Evolutionary conservation across 2,888 invertebrate species (phyloP).

Genomic region (Iselma pallidipennis): DNA sequence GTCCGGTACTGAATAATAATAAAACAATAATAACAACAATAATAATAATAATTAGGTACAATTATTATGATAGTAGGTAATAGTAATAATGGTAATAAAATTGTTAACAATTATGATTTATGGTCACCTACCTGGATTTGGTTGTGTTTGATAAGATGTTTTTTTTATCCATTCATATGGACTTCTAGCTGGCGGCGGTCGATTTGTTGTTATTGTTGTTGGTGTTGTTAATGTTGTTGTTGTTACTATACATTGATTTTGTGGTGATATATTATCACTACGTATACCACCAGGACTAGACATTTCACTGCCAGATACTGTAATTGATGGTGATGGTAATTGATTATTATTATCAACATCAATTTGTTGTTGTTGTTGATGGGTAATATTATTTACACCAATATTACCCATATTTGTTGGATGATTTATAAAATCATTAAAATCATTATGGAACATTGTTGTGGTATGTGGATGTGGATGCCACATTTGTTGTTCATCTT

Average conservation of each 20-base stretch:
- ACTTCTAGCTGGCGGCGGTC: constrained; percentile 75
- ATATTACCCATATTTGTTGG: constrained; percentile 48
- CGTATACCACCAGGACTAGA: constrained; percentile 63
- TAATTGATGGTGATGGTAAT: constrained; percentile 64
- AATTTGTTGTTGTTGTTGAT: constrained; percentile 55
- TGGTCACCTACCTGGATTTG: constrained; percentile 73
- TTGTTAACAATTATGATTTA: constrained; percentile 15
- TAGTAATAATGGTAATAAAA: neutral
- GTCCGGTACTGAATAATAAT: too few species aligned
- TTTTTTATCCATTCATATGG: constrained; percentile 95
- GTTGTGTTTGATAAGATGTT: constrained; percentile 81
- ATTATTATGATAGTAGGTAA: neutral
- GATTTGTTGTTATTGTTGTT: constrained; percentile 44
- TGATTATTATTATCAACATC: constrained; percentile 45
- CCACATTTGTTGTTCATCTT: constrained; percentile 56
- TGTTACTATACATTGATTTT: too few species aligned
- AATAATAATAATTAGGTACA: neutral
- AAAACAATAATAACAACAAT: too few species aligned
- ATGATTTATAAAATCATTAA: constrained; percentile 51
- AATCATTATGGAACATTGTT: constrained; percentile 55
- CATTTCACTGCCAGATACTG: constrained; percentile 62
- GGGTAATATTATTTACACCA: constrained; percentile 51
- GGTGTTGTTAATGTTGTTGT: constrained; percentile 35
- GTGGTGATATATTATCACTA: constrained; percentile 49
- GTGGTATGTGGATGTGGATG: constrained; percentile 52